Conservation (phyloP, 2,888 invertebrate genomes). For the Tiphia femorata region DNA sequence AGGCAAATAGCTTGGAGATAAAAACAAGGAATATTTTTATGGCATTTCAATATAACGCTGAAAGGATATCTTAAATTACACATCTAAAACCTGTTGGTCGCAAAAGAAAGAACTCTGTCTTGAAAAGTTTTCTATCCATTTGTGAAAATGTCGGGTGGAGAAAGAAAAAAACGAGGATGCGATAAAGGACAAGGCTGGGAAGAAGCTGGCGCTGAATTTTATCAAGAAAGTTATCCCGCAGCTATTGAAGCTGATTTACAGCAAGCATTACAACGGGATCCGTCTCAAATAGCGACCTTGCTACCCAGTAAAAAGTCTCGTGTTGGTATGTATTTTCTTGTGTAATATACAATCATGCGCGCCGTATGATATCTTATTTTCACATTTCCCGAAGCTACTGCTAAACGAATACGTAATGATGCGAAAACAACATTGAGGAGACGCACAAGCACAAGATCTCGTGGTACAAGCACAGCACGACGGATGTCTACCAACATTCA, state of each 20-base stretch:
- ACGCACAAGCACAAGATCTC: conserved; percentile 71
- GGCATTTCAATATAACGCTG: too few relatives aligned
- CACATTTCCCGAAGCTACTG: conserved; percentile 72
- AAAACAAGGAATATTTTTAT: neutral
- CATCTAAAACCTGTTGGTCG: too few relatives aligned
- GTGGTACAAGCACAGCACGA: conserved; percentile 71
- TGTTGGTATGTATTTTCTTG: conserved; percentile 72
- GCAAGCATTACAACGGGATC: conserved; percentile 78
- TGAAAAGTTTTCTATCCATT: neutral
- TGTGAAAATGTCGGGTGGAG: conserved; percentile 75
- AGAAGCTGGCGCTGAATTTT: conserved; percentile 87
- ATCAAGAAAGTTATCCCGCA: conserved; percentile 86
- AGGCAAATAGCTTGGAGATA: too few relatives aligned
- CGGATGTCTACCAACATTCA: conserved; percentile 71
- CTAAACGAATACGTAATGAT: conserved; percentile 76
- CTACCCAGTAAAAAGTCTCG: conserved; percentile 85
- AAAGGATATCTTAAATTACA: too few relatives aligned
- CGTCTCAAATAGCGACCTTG: conserved; percentile 81
- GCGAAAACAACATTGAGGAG: conserved; percentile 76
- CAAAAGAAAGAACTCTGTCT: neutral
- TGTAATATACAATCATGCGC: neutral
- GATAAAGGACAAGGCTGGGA: conserved; percentile 81
- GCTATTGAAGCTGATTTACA: conserved; percentile 75
- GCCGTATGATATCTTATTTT: neutral
- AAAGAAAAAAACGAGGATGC: conserved; percentile 72